Percentiles rank a stretch among this genome's conserved stretches.
phyloP scores from a whole-genome alignment of 1,140 invertebrate genomes.

The Cyclargus thomasi region DNA sequence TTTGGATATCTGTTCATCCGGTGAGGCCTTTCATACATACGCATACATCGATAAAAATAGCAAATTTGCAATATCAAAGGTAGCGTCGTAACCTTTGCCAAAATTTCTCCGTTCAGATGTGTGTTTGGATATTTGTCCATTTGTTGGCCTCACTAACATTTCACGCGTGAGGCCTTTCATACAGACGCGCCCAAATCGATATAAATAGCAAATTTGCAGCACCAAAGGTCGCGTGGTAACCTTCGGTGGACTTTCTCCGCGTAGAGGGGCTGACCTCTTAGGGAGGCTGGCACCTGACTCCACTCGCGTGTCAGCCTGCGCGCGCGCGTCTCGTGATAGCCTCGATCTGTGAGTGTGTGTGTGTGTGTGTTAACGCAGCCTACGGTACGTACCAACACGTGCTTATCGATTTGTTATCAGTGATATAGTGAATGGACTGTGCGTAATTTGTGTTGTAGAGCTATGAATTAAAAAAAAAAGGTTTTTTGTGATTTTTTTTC shows the following conservation, averaged over 20 bases:
- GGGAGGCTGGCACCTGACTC: conserved; percentile 68
- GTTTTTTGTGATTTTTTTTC: no score
- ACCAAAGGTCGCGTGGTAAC: background rate
- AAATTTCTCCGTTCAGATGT: no score
- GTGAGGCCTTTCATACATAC: no score
- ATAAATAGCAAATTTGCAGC: no score
- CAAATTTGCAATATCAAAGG: no score
- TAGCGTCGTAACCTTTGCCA: no score
- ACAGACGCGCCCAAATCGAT: no score
- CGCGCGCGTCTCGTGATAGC: conserved; percentile 50
- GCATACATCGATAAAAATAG: no score
- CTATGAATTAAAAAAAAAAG: background rate
- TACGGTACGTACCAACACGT: background rate
- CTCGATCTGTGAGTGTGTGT: conserved; percentile 18
- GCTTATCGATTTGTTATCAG: background rate
- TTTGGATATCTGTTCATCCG: no score
- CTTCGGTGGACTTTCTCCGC: conserved; percentile 1
- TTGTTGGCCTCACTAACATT: no score
- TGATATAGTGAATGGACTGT: background rate
- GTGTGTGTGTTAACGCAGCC: background rate
- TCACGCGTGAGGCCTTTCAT: no score
- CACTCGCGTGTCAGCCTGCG: conserved; percentile 63
- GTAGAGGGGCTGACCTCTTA: conserved; percentile 62
- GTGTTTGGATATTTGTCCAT: no score
- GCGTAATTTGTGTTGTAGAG: background rate